Percentiles rank a stretch among this genome's conserved stretches.
Evolutionary conservation across 2,888 invertebrate species (phyloP).

Genomic region (Drosophila rubida): DNA sequence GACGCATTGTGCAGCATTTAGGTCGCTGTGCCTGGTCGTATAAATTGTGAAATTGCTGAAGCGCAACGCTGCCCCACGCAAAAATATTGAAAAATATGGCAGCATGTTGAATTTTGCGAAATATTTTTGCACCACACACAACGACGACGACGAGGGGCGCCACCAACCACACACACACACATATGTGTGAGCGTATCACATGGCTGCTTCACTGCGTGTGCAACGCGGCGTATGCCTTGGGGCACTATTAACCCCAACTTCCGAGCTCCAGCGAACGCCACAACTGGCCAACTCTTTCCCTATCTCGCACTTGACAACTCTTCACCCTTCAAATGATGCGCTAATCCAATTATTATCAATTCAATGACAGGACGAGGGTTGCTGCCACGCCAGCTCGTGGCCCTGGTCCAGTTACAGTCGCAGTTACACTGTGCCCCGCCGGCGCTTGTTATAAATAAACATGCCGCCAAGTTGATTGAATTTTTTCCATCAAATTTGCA

Average conservation of each 20-base stretch:
- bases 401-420: conserved; percentile 13
- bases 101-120: conserved; percentile 62
- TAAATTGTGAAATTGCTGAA: conserved; percentile 71
- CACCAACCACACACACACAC: neutral
- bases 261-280: conserved; percentile 11
- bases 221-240: conserved; percentile 73
- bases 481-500: conserved; percentile 37
- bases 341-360: conserved; percentile 83
- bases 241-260: conserved; percentile 64
- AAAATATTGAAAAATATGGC: conserved; percentile 72
- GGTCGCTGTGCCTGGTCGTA: conserved; percentile 65
- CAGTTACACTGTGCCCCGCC: conserved; percentile 15
- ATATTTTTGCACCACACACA: conserved; percentile 46
- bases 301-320: conserved; percentile 10
- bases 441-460: conserved; percentile 66
- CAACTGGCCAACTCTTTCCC: conserved; percentile 22
- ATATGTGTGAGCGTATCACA: conserved; percentile 36
- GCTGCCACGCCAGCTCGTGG: neutral
- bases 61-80: conserved; percentile 54
- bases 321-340: conserved; percentile 57
- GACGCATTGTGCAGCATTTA: conserved; percentile 48
- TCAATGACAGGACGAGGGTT: conserved; percentile 73
- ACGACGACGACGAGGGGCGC: neutral
- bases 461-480: conserved; percentile 54
- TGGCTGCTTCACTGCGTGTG: conserved; percentile 62